Base-by-base conservation (phyloP, 1,140 invertebrate genomes). In the Anoplophora glabripennis region DNA sequence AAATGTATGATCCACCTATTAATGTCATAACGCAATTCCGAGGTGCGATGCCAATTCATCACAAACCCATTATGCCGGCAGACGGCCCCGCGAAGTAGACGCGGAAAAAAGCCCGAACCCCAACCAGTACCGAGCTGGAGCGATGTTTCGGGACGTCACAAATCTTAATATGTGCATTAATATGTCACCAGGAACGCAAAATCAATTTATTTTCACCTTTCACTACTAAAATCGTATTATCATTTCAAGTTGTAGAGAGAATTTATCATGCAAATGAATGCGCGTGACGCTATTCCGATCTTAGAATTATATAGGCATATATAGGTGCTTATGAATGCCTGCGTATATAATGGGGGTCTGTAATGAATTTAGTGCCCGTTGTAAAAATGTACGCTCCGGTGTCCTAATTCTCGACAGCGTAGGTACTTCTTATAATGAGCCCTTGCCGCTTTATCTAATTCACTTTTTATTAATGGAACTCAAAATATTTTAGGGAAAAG, bases 151-250 rank as follows among this genome's bases (percentile, higher is more conserved):
- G 47, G 59, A 59, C 65, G 65, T 70, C 69, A 69, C 62, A 67
- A 67, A 72, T 68, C 69, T 73, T 72, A 73, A 73, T 73, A 70
- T 67, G 66, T 72, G 72, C 72, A 73, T 73, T 73, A 73, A 73
- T 73, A 73, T 73, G 72, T 73, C 72, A 72, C 70, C 67, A 64
- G 70, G 66, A 72, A 68, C 66, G 70, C 65, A 66, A 72, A 73
- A 73, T 73, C 72, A 73, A 73, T 73, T 73, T 73, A 73, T 73
- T 71, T 71, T 59, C 69, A 70, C 70, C 69, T 72, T 73, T 70
- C 68, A 71, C 42, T 49, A 55, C 52, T 60, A 63, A 72, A 69
- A 72, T 72, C 71, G 67, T 65, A 73, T 73, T 72, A 72, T 73
- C 65, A 70, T 64, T 69, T 65, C 63, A 47, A 66, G 63, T 65